Conservation (phyloP, 2,113 vertebrate species). For the Dunckerocampus dactyliophorus region DNA sequence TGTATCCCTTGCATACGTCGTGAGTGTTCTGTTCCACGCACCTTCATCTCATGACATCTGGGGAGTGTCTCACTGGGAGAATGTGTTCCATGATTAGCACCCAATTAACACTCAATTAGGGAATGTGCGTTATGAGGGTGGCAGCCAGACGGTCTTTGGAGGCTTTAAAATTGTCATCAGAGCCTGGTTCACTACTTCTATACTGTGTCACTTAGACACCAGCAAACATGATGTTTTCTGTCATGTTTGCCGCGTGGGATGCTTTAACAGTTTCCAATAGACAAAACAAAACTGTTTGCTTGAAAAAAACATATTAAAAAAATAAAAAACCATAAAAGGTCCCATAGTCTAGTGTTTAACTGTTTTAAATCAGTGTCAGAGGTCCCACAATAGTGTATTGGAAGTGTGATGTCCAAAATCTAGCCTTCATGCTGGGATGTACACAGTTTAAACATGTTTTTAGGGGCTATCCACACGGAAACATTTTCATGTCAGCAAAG, state of each 20-base stretch:
- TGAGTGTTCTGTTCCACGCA: constrained; percentile 29
- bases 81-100: constrained; percentile 70
- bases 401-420: no score
- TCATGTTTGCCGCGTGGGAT: not conserved
- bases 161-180: constrained; percentile 50
- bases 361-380: no score
- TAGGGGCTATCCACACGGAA: no score
- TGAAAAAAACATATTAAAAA: no score
- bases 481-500: no score
- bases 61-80: constrained; percentile 53
- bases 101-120: constrained; percentile 74
- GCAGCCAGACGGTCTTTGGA: constrained; percentile 51
- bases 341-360: no score
- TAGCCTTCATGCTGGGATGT: no score
- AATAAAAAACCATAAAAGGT: no score
- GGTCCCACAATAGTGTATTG: no score
- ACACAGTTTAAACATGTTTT: no score
- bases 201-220: constrained; percentile 16
- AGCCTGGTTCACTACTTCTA: constrained; percentile 37
- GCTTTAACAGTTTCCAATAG: not conserved
- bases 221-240: no score
- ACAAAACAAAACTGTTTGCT: not conserved
- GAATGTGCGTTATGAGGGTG: constrained; percentile 53
- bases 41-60: constrained; percentile 62
- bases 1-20: constrained; percentile 29